Conservation (phyloP, 2,888 invertebrate species). For the Pristionchus japonicus region DNA sequence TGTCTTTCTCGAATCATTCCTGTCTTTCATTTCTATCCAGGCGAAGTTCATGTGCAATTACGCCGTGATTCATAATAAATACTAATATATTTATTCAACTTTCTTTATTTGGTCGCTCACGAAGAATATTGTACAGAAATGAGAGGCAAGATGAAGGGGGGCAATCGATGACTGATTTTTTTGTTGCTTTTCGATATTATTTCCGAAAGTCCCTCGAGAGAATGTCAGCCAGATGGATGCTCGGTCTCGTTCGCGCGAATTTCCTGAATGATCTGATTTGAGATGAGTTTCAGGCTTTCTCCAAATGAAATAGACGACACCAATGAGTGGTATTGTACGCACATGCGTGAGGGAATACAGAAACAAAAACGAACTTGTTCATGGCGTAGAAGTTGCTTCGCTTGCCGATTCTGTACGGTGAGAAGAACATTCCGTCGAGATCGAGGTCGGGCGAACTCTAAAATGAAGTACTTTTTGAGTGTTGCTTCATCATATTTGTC, state of each 20-base stretch:
- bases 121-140: conserved; percentile 19
- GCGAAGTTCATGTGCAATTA: neutral
- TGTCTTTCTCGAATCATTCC: neutral
- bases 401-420: conserved; percentile 43
- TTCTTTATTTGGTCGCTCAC: neutral
- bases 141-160: neutral
- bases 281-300: neutral
- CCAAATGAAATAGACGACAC: neutral
- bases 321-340: too few species aligned
- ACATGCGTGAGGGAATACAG: too few species aligned
- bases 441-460: neutral
- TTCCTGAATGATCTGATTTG: neutral
- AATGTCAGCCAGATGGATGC: neutral
- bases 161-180: neutral
- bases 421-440: conserved; percentile 41
- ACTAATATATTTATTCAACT: neutral
- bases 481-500: too few species aligned
- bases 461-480: neutral
- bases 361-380: conserved; percentile 24
- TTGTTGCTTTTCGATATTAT: neutral
- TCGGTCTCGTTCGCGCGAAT: neutral
- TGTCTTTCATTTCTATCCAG: neutral
- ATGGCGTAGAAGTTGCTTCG: conserved; percentile 44
- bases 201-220: neutral
- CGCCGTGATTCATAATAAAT: neutral